Conservation (phyloP, 2,797 vertebrate genomes). For the Hozukius guyotensis region DNA sequence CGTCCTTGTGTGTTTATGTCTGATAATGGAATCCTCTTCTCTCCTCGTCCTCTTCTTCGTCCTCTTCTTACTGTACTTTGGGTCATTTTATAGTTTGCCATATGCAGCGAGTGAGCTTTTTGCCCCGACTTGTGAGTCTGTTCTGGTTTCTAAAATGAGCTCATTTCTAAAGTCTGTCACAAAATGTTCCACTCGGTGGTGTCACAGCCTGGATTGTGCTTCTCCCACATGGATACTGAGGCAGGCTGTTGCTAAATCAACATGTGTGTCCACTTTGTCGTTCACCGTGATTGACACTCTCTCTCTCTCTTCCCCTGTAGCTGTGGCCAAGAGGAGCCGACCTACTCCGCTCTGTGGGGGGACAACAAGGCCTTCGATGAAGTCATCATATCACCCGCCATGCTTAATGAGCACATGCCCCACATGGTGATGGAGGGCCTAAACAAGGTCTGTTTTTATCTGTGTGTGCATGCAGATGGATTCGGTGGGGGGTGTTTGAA, state of each 20-base stretch:
- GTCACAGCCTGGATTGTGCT: background rate
- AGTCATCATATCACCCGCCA: conserved; percentile 98
- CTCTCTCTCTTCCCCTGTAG: conserved; percentile 68
- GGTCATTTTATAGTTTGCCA: background rate
- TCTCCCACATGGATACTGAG: background rate
- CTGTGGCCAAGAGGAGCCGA: conserved; percentile 98
- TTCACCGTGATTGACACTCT: conserved; percentile 9
- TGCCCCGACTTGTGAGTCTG: background rate
- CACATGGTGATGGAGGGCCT: conserved; percentile 99
- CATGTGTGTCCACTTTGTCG: background rate
- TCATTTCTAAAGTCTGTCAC: background rate
- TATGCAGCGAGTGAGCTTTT: background rate
- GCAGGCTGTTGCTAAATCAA: background rate
- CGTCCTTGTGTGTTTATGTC: background rate
- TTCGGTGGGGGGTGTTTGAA: background rate
- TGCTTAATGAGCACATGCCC: conserved; percentile 98
- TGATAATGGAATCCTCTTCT: background rate
- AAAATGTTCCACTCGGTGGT: background rate
- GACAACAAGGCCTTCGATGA: conserved; percentile 98
- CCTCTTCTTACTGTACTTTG: background rate
- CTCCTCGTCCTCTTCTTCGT: background rate
- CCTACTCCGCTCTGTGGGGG: conserved; percentile 98
- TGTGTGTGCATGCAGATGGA: conserved; percentile 31
- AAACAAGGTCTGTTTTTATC: conserved; percentile 87
- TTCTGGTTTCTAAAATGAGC: background rate